Evolutionary conservation across 2,797 vertebrate genomes (phyloP), one percentile per base, ranked within the genome.

Genomic region (Morelia viridis): DNA sequence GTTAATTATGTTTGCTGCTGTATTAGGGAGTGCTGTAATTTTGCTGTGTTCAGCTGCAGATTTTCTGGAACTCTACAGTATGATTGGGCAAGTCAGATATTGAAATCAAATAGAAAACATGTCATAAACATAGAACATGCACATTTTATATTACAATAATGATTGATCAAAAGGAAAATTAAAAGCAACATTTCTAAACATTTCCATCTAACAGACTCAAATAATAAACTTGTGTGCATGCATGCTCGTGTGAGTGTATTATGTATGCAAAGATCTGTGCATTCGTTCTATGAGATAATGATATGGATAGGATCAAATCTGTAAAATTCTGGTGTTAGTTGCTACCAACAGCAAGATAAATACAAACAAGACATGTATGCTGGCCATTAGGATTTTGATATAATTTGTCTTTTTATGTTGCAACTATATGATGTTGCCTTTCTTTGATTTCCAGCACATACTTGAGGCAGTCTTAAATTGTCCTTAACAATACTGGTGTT

Each of bases 1-100:
- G 97, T 98, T 98, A 98, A 98, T 98, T 98, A 97, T 97, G 96
- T 98, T 98, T 97, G 96, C 35, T 97, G 96, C 35, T 65, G 97
- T 97, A 97, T 97, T 97, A 97, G 94, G 94, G 95, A 97, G 93
- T 97, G 93, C 90, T 62, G 94, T 97, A 97, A 98, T 97, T 98
- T 97, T 97, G 95, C 96, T 97, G 96, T 97, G 94, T 97, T 97
- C 96, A 97, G 95, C 96, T 97, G 96, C 94, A 97, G 95, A 94
- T 96, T 97, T 97, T 97, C 97, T 96, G 96, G 97, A 97, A 97
- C 97, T 95, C 96, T 97, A 97, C 92, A 92, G 96, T 97, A 96
- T 97, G 96, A 97, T 97, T 97, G 97, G 93, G 92, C 93, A 96
- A 97, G 88, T 84, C 94, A 91, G 68, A 94, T 93, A 96, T 95